phyloP scores from a whole-genome alignment of 2,888 invertebrate species.

The Laothoe populi region DNA sequence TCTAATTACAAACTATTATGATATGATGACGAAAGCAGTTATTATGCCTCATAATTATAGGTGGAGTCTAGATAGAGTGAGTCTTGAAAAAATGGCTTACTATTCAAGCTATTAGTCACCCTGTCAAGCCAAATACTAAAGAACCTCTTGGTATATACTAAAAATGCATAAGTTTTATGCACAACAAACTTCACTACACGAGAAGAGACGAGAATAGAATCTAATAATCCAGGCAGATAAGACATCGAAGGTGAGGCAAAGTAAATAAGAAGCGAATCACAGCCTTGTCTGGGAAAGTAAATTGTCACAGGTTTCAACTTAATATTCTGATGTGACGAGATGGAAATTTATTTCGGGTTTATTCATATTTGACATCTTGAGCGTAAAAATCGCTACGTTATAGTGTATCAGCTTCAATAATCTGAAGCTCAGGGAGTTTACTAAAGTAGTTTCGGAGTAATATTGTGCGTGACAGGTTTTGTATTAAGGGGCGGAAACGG shows the following conservation, averaged over 20 bases:
- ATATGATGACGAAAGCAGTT: too few species aligned
- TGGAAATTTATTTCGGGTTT: conserved; percentile 63
- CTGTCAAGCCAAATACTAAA: too few species aligned
- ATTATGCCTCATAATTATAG: too few species aligned
- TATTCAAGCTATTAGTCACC: too few species aligned
- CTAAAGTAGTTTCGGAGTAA: conserved; percentile 46
- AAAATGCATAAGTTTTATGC: neutral
- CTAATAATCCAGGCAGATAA: conserved; percentile 6
- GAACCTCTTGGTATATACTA: neutral
- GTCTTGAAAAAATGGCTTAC: too few species aligned
- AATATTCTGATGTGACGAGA: conserved; percentile 61
- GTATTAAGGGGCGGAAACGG: neutral
- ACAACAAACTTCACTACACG: neutral
- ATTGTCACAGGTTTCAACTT: conserved; percentile 36
- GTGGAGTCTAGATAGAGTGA: too few species aligned
- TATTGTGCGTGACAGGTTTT: conserved; percentile 43
- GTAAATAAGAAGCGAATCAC: conserved; percentile 18
- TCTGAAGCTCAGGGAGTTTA: conserved; percentile 49
- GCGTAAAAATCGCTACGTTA: conserved; percentile 56
- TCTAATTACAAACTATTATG: too few species aligned
- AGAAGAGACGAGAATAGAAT: neutral
- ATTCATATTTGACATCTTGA: conserved; percentile 63
- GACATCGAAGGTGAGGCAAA: conserved; percentile 1
- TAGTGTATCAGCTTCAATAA: conserved; percentile 67
- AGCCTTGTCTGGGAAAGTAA: conserved; percentile 32